Percentiles rank a stretch among this genome's conserved stretches.
These are phyloP conservation scores for Parus major DNA, from an alignment of 2,113 vertebrate species.

Conservation along the genomic window DNA sequence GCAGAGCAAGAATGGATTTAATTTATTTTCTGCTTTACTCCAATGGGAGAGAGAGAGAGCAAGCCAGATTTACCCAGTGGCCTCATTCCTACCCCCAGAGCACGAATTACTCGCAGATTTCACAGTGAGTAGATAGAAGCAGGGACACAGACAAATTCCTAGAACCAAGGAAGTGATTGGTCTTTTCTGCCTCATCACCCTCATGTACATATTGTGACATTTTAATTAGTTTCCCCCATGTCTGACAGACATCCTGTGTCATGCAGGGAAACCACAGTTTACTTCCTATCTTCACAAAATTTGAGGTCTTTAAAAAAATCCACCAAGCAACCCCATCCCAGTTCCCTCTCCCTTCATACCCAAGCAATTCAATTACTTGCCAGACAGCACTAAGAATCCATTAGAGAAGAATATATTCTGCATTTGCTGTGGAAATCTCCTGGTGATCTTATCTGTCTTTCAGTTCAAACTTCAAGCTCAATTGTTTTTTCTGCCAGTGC, in stretches of 20 bases:
- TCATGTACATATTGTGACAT: constrained; percentile 6
- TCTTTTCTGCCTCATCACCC: constrained; percentile 16
- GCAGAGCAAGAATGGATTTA: not conserved
- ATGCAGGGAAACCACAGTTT: not conserved
- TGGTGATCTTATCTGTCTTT: constrained; percentile 66
- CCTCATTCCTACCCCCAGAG: not conserved
- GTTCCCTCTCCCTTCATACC: not conserved
- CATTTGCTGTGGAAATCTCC: constrained; percentile 67
- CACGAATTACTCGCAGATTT: not conserved
- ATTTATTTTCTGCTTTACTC: constrained; percentile 20
- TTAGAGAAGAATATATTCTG: constrained; percentile 67
- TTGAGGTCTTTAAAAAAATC: not conserved
- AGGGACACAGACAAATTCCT: not conserved
- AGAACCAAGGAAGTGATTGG: not conserved
- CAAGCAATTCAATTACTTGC: constrained; percentile 76
- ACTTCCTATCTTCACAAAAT: not conserved
- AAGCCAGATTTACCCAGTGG: not conserved
- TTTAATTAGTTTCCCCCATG: constrained; percentile 41
- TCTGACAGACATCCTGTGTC: not conserved
- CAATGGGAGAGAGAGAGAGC: not conserved
- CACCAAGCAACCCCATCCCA: not conserved
- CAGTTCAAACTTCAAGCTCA: constrained; percentile 52
- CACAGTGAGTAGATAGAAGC: not conserved
- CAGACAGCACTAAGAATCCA: constrained; percentile 66
- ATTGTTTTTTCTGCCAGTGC: constrained; percentile 24